Conservation (phyloP, 2,888 invertebrate species). For the Aphrophora alni region DNA sequence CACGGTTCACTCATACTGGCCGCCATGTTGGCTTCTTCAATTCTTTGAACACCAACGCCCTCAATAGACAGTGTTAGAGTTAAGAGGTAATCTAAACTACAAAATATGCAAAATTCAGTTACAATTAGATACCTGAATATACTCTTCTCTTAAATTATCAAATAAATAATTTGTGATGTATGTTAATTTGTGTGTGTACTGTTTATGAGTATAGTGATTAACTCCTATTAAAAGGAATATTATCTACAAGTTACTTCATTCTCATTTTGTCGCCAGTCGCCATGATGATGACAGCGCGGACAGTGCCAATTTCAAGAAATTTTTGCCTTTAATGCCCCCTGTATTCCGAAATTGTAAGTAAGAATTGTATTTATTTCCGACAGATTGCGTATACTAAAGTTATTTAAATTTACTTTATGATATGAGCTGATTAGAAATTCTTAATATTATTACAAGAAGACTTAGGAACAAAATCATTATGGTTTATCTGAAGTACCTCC, state of each 20-base stretch:
- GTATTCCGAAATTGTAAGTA: slow-evolving; percentile 56
- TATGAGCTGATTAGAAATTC: background rate
- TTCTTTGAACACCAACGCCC: slow-evolving; percentile 42
- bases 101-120: background rate
- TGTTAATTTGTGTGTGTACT: background rate
- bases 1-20: background rate
- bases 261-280: slow-evolving; percentile 28
- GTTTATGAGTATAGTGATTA: background rate
- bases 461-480: background rate
- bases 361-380: slow-evolving; percentile 51
- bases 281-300: slow-evolving; percentile 69
- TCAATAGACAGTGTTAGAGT: slow-evolving; percentile 43
- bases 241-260: background rate
- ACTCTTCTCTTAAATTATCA: background rate
- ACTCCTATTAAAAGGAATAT: background rate
- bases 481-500: background rate
- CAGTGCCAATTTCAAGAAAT: slow-evolving; percentile 71
- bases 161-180: background rate
- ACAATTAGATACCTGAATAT: background rate
- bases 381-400: slow-evolving; percentile 49
- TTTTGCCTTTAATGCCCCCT: slow-evolving; percentile 72
- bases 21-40: slow-evolving; percentile 32
- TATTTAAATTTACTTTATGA: slow-evolving; percentile 9
- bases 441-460: background rate
- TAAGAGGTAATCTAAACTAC: slow-evolving; percentile 22